These are phyloP conservation scores for Grus americana DNA, from an alignment of 2,113 vertebrate genomes.

Conservation along the genomic window DNA sequence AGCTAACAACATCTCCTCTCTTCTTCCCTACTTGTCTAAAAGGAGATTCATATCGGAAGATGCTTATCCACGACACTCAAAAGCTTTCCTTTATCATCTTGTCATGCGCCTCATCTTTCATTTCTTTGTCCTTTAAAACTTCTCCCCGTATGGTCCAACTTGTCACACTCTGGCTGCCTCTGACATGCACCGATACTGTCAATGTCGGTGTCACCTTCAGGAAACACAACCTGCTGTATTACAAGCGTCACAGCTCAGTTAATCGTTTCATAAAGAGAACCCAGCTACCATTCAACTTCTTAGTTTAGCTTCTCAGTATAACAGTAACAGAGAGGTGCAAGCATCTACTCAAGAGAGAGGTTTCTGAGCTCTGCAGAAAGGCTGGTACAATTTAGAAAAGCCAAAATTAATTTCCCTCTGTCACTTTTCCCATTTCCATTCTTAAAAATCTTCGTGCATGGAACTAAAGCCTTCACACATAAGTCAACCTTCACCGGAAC, in stretches of 20 bases:
- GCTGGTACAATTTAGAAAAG: background rate
- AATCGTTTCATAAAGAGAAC: background rate
- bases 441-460: background rate
- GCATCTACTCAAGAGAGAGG: background rate
- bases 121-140: background rate
- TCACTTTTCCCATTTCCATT: background rate
- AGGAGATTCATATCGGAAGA: background rate
- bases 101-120: background rate
- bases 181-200: background rate
- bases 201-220: background rate
- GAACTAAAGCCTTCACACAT: background rate
- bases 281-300: background rate
- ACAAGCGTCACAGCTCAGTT: background rate
- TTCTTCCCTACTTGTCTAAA: background rate
- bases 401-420: background rate
- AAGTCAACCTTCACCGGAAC: background rate
- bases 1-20: background rate
- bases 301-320: background rate
- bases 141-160: background rate
- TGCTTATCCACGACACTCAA: background rate
- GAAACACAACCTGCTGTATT: background rate
- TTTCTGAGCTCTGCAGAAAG: background rate
- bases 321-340: background rate
- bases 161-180: background rate
- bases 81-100: background rate